Evolutionary conservation across 1,140 invertebrate genomes (phyloP), one percentile per base, ranked within the genome.

Genomic region (Saccostrea echinata): DNA sequence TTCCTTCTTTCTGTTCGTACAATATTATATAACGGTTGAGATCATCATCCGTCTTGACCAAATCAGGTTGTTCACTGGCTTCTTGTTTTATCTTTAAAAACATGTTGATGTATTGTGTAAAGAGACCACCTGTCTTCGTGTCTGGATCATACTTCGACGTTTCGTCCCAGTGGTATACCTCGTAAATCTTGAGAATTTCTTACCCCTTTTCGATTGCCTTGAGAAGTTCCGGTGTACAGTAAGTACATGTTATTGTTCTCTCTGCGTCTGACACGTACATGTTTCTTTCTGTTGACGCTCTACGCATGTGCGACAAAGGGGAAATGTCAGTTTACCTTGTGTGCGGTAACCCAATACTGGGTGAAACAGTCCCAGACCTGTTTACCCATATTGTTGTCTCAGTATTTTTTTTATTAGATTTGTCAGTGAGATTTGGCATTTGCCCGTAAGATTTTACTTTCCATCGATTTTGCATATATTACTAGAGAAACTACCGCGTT

Each of bases 201-300:
- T 95, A 95, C 0, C 93, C 94, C 82, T 88, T 88, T 43, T 92
- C 82, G 0, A 94, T 35, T 0, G 95, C 95, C 86, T 93, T 92
- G 51, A 85, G 35, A 9, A 95, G 18, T 91, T 95, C 95, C 27
- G 93, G 91, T 13, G 91, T 89, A 0, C 93, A 92, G 93, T 94
- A 95, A 4, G 93, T 94, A 76, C 95, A 94, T 0, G 80, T 91
- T 13, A 95, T 87, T 1, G 86, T 33, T 43, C 94, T 85, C 27
- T 95, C 81, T 53, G 68, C 61, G 16, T 88, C 89, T 35, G 53
- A 90, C 85, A 86, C 1, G n/a, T 12, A 81, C 88, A 89, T 1
- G 27, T 2, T 16, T 68, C 35, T 51, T 86, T 57, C 21, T 81
- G 52, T 86, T 89, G 57, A 4, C n/a, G 55, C 51, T 89, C 88